A percentile compares a stretch with the other conserved stretches of the same genome.
Evolutionary conservation across 2,797 vertebrate species (phyloP).

Genomic region (Emydoidea blandingii): DNA sequence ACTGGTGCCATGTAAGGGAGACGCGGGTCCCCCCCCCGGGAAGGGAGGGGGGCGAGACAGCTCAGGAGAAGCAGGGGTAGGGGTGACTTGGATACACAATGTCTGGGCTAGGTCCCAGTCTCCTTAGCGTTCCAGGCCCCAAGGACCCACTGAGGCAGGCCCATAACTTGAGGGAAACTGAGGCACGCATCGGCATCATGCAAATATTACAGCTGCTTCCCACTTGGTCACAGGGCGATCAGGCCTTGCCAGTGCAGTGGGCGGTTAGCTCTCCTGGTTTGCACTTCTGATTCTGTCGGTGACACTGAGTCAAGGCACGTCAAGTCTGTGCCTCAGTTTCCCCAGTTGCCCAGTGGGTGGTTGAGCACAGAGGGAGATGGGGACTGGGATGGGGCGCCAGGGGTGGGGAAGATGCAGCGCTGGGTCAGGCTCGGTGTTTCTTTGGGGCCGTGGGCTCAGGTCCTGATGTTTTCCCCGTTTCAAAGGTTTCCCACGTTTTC

Average conservation of each 20-base stretch:
- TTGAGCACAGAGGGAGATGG: neutral
- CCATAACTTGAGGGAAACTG: neutral
- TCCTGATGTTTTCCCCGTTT: neutral
- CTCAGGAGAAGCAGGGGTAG: too few species aligned
- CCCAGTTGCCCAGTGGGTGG: neutral
- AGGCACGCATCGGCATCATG: neutral
- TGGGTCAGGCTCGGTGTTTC: neutral
- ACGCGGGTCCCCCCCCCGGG: neutral
- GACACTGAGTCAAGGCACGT: neutral
- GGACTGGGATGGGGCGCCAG: too few species aligned
- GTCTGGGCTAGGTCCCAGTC: too few species aligned
- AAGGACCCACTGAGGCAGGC: too few species aligned
- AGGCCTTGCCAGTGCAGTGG: too few species aligned
- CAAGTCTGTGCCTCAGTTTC: neutral
- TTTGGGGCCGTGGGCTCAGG: neutral
- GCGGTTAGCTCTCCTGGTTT: neutral
- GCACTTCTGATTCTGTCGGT: neutral
- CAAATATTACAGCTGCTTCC: neutral
- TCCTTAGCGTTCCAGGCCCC: too few species aligned
- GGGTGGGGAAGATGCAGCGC: neutral
- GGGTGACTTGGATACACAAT: too few species aligned
- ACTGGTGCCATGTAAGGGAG: conserved; percentile 82
- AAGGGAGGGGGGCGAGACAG: neutral
- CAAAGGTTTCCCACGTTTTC: conserved; percentile 89
- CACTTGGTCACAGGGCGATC: too few species aligned